Base-by-base conservation (phyloP, 2,113 vertebrate genomes). In the Malurus alboscapulatus region DNA sequence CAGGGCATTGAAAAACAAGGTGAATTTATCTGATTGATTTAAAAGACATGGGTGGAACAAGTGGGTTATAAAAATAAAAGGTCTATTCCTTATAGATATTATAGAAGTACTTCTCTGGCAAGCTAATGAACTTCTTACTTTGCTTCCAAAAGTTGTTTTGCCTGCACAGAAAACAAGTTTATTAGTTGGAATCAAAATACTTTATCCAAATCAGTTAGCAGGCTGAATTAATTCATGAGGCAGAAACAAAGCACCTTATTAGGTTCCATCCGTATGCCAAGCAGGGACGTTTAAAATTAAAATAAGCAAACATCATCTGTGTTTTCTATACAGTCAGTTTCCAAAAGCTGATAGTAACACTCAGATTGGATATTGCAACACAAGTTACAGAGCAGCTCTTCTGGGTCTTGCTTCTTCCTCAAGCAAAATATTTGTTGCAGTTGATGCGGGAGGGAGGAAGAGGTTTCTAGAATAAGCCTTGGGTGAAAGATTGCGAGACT, bases 11-110 rank as follows among this genome's bases (percentile, higher is more conserved):
- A 96, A 97, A 97, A 96, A 94, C 93, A 96, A 98, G 97, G 97
- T 97, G 97, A 97, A 97, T 97, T 98, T 97, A 97, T 97, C 97
- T 97, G 97, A 98, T 98, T 98, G 97, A 97, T 98, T 97, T 96
- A 95, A 92, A 94, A 97, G 96, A 97, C 96, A 58, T 8, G 32
- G 81, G 73, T 91, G 94, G 96, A 97, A 96, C 95, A 97, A 96
- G 17, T 81, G 88, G 80, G 73, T 94, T 92, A 55, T 74, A 82
- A 95, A 93, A 90, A 53, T 14, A 87, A 90, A 82, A 78, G 17
- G 18, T 83, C 27, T 82, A 2, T 58, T 78, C 30, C 44, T 47
- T 90, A n/a, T 11, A 36, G 47, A 40, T 88, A 38, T 63, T 90
- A 68, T 27, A 71, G 29, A 85, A 90, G 20, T 36, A 36, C 55